Base-by-base conservation (phyloP, 1,140 invertebrate genomes). In the Bombus terrestris region DNA sequence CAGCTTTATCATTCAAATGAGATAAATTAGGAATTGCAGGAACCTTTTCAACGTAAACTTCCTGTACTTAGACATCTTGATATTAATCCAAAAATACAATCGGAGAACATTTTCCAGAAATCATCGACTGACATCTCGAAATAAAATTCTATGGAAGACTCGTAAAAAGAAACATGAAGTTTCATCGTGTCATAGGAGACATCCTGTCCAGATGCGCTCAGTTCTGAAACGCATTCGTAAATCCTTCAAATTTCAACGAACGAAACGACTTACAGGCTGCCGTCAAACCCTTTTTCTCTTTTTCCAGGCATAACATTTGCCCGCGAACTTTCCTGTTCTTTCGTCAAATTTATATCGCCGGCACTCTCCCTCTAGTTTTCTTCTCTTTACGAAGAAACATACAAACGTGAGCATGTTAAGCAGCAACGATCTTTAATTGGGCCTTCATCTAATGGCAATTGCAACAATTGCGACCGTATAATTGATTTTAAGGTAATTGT, bases 401-500 rank as follows among this genome's bases (percentile, higher is more conserved):
- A 18, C 28, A 32, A 39, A 37, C 18, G 35, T 9, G 22, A 35
- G 35, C 66, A 78, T 71, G 32, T 73, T 88, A 79, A 85, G 59
- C 64, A 53, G 37, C n/a, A 39, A 25, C 18, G 41, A 71, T 47
- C 47, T 81, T 86, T 86, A 83, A 89, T 77, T 79, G 74, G 47
- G 22, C 8, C 18, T 22, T 1, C n/a, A 77, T 75, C n/a, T 88
- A 83, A 81, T 68, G 47, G 57, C 37, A n/a, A 72, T 25, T 18
- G 18, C 41, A 71, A 15, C 5, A 53, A 53, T 71, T 59, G 64
- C 74, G 62, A 85, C 77, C 62, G 80, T 39, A n/a, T 82, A 89
- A 89, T 89, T 89, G 88, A 88, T 89, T 86, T 86, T 75, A 82
- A 86, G 68, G 12, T 86, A 89, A 89, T 89, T 83, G n/a, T 57